phyloP scores from a whole-genome alignment of 2,797 vertebrate genomes.

The Paedocypris micromegethes region DNA sequence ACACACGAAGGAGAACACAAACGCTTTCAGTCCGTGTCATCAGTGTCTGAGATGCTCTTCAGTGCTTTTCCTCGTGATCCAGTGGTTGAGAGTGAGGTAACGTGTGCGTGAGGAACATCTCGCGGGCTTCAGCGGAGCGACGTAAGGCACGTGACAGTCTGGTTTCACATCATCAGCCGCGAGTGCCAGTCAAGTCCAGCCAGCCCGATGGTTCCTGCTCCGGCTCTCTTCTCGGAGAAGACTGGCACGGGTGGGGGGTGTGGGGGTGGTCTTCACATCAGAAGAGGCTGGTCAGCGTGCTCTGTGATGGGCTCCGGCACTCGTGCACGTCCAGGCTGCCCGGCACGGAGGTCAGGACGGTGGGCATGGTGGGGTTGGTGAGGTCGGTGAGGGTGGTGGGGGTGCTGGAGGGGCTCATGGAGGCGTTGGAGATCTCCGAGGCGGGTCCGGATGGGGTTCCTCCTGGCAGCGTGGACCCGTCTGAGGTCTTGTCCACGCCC shows the following conservation, averaged over 20 bases:
- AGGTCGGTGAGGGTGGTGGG: conserved; percentile 97
- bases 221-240: conserved; percentile 68
- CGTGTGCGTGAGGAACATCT: conserved; percentile 5
- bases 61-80: conserved; percentile 43
- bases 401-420: conserved; percentile 96
- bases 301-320: conserved; percentile 95
- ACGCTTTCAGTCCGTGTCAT: not conserved
- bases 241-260: conserved; percentile 18
- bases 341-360: conserved; percentile 88
- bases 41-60: not conserved
- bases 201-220: conserved; percentile 56
- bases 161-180: conserved; percentile 54
- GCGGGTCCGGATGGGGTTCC: conserved; percentile 92
- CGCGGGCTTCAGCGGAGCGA: conserved; percentile 54
- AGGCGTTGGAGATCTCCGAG: conserved; percentile 95
- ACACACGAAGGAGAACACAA: conserved; percentile 4
- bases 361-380: conserved; percentile 96
- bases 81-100: conserved; percentile 53
- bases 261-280: conserved; percentile 71
- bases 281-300: conserved; percentile 97
- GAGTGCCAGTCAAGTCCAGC: no score
- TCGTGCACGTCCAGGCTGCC: conserved; percentile 89
- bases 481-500: conserved; percentile 89
- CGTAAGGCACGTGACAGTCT: conserved; percentile 88
- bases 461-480: conserved; percentile 84